Evolutionary conservation across 2,888 invertebrate genomes (phyloP), one percentile per base, ranked within the genome.

Genomic region (Mystacides longicornis): DNA sequence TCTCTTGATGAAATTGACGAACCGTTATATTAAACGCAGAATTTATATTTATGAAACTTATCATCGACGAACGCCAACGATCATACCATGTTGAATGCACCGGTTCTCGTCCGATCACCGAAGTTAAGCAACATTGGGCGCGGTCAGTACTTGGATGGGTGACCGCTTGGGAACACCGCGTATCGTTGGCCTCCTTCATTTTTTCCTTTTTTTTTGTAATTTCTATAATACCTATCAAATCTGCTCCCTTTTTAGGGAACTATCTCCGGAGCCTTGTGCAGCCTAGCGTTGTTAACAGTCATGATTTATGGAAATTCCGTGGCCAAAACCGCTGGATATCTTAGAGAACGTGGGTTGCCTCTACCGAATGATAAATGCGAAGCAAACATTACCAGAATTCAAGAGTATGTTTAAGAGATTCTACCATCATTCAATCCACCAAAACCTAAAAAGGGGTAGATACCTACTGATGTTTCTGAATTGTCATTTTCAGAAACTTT

Each of bases 261-360:
- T 9, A 66, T 82, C 23, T 71, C 72, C 51, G 82, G 82, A 0
- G 75, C 75, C 60, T 65, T 79, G 23, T 65, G 73, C 53, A 78
- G 80, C 61, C 64, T 80, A 2, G 62, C 76, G 16, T 68, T 78
- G 19, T 75, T 79, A 55, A 72, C 75, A n/a, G 77, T 75, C 71
- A 67, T 79, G 11, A 69, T 80, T 43, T 70, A 78, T 54, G 79
- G 79, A 18, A 75, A 77, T 27, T 77, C 78, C 66, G 73, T 72
- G 62, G 74, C 76, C 27, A 64, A 74, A 2, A 74, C 75, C 9
- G 69, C 74, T 46, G 77, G 77, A 33, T 73, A 74, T 11, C 21
- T 55, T 7, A 20, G 33, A 9, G 19, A 51, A 11, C 33, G 45
- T 2, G 22, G 9, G 3, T 51, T 50, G 5, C 46, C 55, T 22